Percentiles rank a stretch among this genome's conserved stretches.
Conservation (phyloP, 2,113 vertebrate genomes). For the Ciconia stormi region DNA sequence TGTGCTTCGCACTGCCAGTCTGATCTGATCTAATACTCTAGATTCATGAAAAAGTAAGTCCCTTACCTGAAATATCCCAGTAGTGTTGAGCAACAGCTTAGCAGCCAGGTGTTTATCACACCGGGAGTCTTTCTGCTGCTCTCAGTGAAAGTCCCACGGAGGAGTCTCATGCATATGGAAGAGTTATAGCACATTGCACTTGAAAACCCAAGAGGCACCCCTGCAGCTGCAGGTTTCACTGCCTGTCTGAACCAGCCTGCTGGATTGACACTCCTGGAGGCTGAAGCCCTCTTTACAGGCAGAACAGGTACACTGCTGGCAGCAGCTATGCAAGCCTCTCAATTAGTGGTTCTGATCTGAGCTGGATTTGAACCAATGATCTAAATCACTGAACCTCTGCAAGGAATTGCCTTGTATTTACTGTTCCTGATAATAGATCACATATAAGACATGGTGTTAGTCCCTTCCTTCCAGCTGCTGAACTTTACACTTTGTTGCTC, state of each 20-base stretch:
- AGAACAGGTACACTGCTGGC: not conserved
- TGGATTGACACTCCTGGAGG: not conserved
- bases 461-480: not conserved
- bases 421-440: not conserved
- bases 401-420: not conserved
- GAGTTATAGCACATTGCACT: not conserved
- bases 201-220: accelerated
- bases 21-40: not conserved
- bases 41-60: not conserved
- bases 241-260: not conserved
- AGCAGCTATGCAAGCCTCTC: not conserved
- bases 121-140: not conserved
- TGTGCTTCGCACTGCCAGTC: not conserved
- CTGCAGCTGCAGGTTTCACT: not conserved
- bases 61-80: not conserved
- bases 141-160: accelerated
- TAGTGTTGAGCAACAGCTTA: not conserved
- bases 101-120: not conserved
- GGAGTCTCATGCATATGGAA: not conserved
- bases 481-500: not conserved
- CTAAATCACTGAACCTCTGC: not conserved
- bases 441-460: not conserved
- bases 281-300: not conserved
- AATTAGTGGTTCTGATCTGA: not conserved
- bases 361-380: not conserved